Conservation (phyloP, 2,888 invertebrate genomes). For the Hydraecia micacea region DNA sequence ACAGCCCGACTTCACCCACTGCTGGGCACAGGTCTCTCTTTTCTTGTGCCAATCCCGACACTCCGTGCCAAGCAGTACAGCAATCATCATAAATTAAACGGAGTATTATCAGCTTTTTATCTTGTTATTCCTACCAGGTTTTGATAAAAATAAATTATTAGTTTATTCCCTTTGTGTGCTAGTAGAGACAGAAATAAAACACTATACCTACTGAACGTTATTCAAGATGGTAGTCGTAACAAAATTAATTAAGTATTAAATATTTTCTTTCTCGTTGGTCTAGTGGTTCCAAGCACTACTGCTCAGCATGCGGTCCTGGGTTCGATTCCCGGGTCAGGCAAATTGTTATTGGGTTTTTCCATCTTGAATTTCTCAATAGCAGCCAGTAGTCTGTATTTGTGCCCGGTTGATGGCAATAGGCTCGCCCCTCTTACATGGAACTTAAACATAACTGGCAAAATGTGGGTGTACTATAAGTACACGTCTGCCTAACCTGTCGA, state of each 20-base stretch:
- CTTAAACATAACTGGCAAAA: background rate
- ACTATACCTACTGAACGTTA: background rate
- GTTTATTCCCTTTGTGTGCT: constrained; percentile 21
- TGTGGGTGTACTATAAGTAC: background rate
- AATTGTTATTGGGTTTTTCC: background rate
- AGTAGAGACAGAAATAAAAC: background rate
- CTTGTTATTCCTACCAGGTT: constrained; percentile 9
- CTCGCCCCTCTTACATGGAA: background rate
- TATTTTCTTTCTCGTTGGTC: background rate
- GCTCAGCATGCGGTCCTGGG: background rate
- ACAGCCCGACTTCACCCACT: too few relatives aligned
- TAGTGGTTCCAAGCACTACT: background rate
- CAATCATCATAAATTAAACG: constrained; percentile 1
- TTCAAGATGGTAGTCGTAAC: background rate
- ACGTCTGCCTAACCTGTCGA: background rate
- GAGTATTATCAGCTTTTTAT: constrained; percentile 2
- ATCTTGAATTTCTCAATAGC: background rate
- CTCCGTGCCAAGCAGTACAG: too few relatives aligned
- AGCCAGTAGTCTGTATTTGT: background rate
- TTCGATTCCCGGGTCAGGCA: background rate
- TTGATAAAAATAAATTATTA: constrained; percentile 35
- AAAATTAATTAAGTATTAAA: too few relatives aligned
- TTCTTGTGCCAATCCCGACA: too few relatives aligned
- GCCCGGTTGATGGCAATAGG: background rate
- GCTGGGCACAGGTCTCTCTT: too few relatives aligned